Base-by-base conservation (phyloP, 2,888 invertebrate species). In the Rhagonycha fulva region DNA sequence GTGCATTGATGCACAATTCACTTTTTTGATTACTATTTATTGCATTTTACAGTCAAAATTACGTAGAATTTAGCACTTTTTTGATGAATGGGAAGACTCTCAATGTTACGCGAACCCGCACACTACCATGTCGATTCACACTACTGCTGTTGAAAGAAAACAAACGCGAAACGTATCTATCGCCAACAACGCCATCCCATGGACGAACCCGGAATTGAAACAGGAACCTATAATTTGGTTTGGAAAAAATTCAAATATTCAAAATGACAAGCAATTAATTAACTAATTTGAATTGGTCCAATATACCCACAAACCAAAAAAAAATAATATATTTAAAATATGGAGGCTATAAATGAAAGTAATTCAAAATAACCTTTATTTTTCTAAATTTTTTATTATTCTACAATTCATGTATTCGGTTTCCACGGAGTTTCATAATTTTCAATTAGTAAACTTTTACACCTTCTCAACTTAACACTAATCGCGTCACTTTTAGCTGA, bases 391-490 rank as follows among this genome's bases (percentile, higher is more conserved):
- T 7, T 60, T 60, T 9, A 7, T 72, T 72, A 67, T 47, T 47
- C 14, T 14, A 72, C 24, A 61, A 71, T 4, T 11, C 4, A 32
- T 26, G 24, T 60, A 24, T 7, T 11, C 12, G 74, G 14, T 32
- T 90, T 90, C 83, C 89, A 89, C 23, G 90, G 89, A 70, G 92
- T 90, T 12, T 85, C 84, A 87, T 95, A 95, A 85, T 95, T 93
- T 82, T 95, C 94, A 79, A 96, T 90, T 0, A 92, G 88, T 80
- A 96, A 88, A 71, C 90, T 90, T 86, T 94, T 95, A 83, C 91
- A 93, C 80, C 92, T 90, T 79, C 93, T 89, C 60, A 94, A 86
- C 84, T 92, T 92, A 0, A 95, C 88, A 62, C 83, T 84, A 68
- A 92, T 90, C 9, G 84, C 88, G 23, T 93, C 93, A 76, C 91